A percentile compares a stretch with the other conserved stretches of the same genome.
Evolutionary conservation across 2,888 invertebrate species (phyloP).

Genomic region (Torymus aiolomorphi): DNA sequence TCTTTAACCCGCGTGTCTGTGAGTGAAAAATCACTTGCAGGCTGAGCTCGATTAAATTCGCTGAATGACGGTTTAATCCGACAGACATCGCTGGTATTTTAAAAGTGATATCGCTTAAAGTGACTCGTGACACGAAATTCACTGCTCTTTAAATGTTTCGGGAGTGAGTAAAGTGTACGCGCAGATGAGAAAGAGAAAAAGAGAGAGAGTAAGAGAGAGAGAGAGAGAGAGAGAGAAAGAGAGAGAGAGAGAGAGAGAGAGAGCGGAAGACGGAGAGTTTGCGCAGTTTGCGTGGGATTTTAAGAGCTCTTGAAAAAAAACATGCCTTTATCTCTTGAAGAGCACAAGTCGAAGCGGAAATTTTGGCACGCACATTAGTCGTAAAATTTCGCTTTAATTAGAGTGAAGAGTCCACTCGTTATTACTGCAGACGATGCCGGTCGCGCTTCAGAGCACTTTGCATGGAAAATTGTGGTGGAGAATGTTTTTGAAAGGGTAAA

Average conservation of each 20-base stretch:
- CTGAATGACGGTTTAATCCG: constrained; percentile 25
- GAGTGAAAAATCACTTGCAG: neutral
- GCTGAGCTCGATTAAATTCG: neutral
- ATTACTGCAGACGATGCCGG: neutral
- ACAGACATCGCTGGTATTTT: constrained; percentile 2
- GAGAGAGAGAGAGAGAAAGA: neutral
- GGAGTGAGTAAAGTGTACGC: too few species aligned
- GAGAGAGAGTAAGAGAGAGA: neutral
- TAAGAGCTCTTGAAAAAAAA: neutral
- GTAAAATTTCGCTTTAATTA: constrained; percentile 27
- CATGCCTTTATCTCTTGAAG: constrained; percentile 1
- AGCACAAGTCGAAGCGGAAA: neutral
- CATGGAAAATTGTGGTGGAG: neutral
- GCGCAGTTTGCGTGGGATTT: neutral
- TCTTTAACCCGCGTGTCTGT: too few species aligned
- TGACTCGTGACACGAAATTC: neutral
- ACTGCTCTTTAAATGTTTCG: too few species aligned
- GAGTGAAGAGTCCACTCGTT: neutral
- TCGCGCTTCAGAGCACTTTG: neutral
- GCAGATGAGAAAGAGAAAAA: neutral
- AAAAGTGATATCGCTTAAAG: constrained; percentile 11
- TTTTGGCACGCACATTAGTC: constrained; percentile 1
- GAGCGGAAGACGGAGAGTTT: neutral
- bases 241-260: neutral
- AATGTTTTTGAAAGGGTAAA: constrained; percentile 11